Evolutionary conservation across 2,888 invertebrate genomes (phyloP), one percentile per base, ranked within the genome.

Genomic region (Scaptomyza tumidula): DNA sequence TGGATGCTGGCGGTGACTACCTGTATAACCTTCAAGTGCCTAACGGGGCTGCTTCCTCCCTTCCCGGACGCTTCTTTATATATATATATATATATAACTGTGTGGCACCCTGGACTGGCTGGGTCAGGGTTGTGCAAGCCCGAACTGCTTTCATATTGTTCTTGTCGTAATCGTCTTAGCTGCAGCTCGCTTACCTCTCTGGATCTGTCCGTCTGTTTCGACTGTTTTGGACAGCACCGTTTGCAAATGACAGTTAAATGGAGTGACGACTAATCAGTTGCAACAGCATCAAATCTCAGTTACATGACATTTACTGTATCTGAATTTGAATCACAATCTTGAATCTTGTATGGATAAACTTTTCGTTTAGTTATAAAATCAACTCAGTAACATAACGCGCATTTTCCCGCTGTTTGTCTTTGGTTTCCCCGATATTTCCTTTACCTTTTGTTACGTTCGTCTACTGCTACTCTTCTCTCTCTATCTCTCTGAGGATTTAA

Each of bases 231-330:
- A 37, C 43, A 16, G n/a, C 16, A 6, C 16, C 16, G n/a, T 48
- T 35, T 86, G 87, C 79, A 66, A 58, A 71, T 87, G 82, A 87
- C 86, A 87, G 86, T 63, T 82, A 87, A 87, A 82, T 82, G 73
- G 65, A 87, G 86, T 78, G 86, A 54, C 60, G 58, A 45, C 79
- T 78, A 87, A 85, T 78, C 87, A 71, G 68, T 48, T 69, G 73
- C 65, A 80, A 54, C 50, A 62, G 31, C 46, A 33, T 61, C 54
- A 61, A 58, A 67, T 60, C 60, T 44, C 33, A 39, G 64, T 35
- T 35, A 62, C 46, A 63, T 14, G 10, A 7, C 11, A 10, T 24
- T 24, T 19, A 19, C 19, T 19, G 19, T 1, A 19, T 19, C 19
- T 19, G 19, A 19, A 19, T 19, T 2, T 19, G 19, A 24, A 24